These are phyloP conservation scores for Hemicordylus capensis DNA, from an alignment of 2,113 vertebrate genomes.

Conservation along the genomic window DNA sequence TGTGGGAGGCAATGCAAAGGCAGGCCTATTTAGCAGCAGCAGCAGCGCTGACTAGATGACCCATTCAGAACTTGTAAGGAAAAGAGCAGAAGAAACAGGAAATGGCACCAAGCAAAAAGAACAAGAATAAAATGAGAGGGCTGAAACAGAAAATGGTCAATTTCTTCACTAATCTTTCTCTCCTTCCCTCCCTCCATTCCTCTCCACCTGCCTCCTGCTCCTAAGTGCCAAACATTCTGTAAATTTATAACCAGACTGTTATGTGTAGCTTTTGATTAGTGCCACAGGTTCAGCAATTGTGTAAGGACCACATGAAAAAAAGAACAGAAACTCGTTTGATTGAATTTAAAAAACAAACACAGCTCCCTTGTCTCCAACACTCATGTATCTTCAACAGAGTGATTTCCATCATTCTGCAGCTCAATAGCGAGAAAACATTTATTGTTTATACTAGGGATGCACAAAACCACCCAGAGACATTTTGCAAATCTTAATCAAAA, in stretches of 20 bases:
- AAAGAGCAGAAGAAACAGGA: too few species aligned
- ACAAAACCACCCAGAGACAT: background rate
- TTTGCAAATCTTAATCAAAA: background rate
- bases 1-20: too few species aligned
- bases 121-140: too few species aligned
- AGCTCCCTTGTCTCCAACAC: background rate
- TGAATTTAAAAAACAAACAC: conserved; percentile 32
- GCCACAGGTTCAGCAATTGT: conserved; percentile 63
- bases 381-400: rapidly evolving
- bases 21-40: too few species aligned
- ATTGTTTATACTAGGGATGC: background rate
- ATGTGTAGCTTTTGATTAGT: conserved; percentile 48
- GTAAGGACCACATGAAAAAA: conserved; percentile 60
- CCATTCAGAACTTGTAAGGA: too few species aligned
- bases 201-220: conserved; percentile 34
- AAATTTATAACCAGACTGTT: conserved; percentile 52
- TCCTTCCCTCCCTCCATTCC: background rate
- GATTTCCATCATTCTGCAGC: background rate
- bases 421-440: background rate
- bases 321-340: conserved; percentile 61
- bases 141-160: too few species aligned
- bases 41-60: too few species aligned
- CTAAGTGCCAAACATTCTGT: conserved; percentile 48
- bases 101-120: too few species aligned
- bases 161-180: too few species aligned